Conservation (phyloP, 2,888 invertebrate genomes). For the Strigamia transsilvanica region DNA sequence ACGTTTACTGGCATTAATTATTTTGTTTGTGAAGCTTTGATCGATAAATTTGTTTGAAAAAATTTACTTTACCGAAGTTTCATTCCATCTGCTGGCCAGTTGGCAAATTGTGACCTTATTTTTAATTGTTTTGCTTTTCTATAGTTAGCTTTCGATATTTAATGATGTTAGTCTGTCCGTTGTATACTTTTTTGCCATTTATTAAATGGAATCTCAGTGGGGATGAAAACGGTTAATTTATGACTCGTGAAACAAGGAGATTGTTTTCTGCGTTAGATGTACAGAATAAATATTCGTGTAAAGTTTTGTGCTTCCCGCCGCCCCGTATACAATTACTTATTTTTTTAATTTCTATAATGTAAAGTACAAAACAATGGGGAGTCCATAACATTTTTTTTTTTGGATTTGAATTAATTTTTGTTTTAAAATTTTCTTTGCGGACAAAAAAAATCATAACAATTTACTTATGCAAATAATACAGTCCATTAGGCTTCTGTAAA, state of each 20-base stretch:
- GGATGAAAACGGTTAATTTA: not conserved
- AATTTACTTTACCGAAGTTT: not conserved
- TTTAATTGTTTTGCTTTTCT: not conserved
- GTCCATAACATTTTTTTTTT: not conserved
- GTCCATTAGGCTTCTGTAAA: conserved; percentile 27
- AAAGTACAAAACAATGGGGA: conserved; percentile 10
- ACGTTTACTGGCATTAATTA: not conserved
- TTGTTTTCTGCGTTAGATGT: conserved; percentile 7
- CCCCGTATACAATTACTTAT: not conserved
- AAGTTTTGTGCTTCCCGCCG: conserved; percentile 39
- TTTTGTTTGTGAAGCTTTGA: not conserved
- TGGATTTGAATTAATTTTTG: not conserved
- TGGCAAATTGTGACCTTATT: not conserved
- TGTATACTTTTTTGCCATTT: not conserved
- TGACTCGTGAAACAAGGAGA: not conserved
- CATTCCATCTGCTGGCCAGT: conserved; percentile 21
- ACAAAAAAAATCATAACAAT: conserved; percentile 5
- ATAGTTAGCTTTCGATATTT: not conserved
- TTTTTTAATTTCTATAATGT: not conserved
- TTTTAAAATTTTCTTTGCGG: no score
- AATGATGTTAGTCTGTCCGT: not conserved
- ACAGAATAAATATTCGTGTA: conserved; percentile 39
- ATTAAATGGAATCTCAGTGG: not conserved
- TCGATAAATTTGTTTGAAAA: not conserved
- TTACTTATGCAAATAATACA: conserved; percentile 13